These are phyloP conservation scores for Metellina segmentata DNA, from an alignment of 2,888 invertebrate genomes.

Conservation along the genomic window DNA sequence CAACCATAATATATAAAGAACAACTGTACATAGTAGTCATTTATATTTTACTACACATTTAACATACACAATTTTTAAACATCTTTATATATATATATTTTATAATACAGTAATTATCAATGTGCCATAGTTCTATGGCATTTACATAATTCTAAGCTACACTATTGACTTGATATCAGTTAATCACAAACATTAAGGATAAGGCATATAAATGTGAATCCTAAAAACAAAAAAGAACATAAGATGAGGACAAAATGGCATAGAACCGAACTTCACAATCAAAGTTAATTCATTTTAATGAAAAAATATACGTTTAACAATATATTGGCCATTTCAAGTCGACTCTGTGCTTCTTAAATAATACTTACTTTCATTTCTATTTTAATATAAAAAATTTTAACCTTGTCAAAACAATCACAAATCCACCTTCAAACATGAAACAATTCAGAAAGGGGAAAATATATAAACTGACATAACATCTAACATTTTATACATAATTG, in stretches of 20 bases:
- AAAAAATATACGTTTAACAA: neutral
- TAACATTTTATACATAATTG: too few species aligned
- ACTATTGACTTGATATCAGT: slow-evolving; percentile 55
- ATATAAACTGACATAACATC: too few species aligned
- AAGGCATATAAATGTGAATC: slow-evolving; percentile 66
- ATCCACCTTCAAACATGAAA: too few species aligned
- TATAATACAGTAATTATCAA: slow-evolving; percentile 17
- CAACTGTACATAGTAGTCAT: slow-evolving; percentile 62
- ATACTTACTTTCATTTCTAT: too few species aligned
- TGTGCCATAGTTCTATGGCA: slow-evolving; percentile 35
- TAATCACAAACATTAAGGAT: slow-evolving; percentile 63
- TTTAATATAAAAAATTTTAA: too few species aligned
- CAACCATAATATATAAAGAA: slow-evolving; percentile 65
- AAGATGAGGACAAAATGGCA: neutral
- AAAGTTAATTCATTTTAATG: neutral
- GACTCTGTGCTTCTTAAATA: too few species aligned
- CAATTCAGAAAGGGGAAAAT: too few species aligned
- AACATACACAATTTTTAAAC: slow-evolving; percentile 40
- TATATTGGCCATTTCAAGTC: too few species aligned
- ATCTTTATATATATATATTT: slow-evolving; percentile 51
- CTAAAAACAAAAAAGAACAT: slow-evolving; percentile 8
- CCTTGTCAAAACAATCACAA: too few species aligned
- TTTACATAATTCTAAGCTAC: slow-evolving; percentile 57
- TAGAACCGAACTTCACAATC: neutral
- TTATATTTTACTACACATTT: slow-evolving; percentile 40